Evolutionary conservation across 2,888 invertebrate genomes (phyloP).

Genomic region (Furcula furcula): DNA sequence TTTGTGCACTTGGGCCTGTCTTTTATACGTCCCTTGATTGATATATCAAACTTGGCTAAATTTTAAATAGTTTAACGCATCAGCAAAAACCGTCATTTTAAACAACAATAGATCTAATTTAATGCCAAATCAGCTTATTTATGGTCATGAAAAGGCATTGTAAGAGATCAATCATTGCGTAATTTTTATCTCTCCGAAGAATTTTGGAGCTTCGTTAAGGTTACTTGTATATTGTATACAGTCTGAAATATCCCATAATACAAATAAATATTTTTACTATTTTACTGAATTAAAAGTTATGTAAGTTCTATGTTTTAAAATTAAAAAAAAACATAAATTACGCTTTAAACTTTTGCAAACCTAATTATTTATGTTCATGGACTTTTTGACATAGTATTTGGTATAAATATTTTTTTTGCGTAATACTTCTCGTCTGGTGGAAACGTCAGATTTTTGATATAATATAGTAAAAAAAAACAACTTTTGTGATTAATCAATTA

Average conservation of each 20-base stretch:
- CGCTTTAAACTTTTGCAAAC: conserved; percentile 22
- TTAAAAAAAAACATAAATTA: neutral
- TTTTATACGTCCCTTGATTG: too few relatives aligned
- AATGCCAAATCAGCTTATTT: conserved; percentile 3
- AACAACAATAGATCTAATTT: conserved; percentile 1
- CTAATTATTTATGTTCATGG: conserved; percentile 40
- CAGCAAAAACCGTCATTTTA: neutral
- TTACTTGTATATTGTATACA: too few relatives aligned
- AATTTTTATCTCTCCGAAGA: neutral
- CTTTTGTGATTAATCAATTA: too few relatives aligned
- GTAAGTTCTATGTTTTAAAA: neutral
- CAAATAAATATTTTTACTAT: too few relatives aligned
- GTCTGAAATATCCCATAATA: too few relatives aligned
- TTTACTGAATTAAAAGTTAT: too few relatives aligned
- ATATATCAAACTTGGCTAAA: conserved; percentile 1
- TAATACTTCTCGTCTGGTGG: conserved; percentile 10
- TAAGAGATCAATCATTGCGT: conserved; percentile 1
- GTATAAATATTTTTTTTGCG: conserved; percentile 16
- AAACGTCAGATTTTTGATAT: too few relatives aligned
- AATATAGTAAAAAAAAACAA: too few relatives aligned
- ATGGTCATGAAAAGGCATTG: conserved; percentile 1
- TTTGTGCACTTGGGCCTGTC: too few relatives aligned
- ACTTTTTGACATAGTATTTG: conserved; percentile 22
- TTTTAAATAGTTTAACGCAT: conserved; percentile 1
- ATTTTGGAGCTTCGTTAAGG: too few relatives aligned